Percentiles rank a stretch among this genome's conserved stretches.
Conservation (phyloP, 2,888 invertebrate genomes). For the Eretmocerus hayati region DNA sequence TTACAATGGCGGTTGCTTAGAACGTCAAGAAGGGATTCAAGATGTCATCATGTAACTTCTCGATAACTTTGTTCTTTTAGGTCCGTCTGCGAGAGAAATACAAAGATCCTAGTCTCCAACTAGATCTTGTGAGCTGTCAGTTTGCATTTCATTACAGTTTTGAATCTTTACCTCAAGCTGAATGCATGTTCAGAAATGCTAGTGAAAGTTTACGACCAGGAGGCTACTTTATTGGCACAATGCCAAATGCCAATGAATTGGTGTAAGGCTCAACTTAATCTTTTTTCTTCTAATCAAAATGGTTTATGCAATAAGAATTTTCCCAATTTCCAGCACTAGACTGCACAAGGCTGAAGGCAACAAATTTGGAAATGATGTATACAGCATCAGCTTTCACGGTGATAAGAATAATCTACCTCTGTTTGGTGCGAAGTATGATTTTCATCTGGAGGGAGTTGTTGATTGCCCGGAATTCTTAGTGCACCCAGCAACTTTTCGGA, state of each 20-base stretch:
- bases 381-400: slow-evolving; percentile 64
- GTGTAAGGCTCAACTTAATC: slow-evolving; percentile 56
- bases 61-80: slow-evolving; percentile 39
- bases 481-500: slow-evolving; percentile 78
- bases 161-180: slow-evolving; percentile 80
- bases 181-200: slow-evolving; percentile 87
- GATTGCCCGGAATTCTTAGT: slow-evolving; percentile 98
- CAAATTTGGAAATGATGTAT: slow-evolving; percentile 74
- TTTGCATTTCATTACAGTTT: slow-evolving; percentile 98
- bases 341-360: slow-evolving; percentile 54
- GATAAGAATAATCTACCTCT: slow-evolving; percentile 61
- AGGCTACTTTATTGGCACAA: slow-evolving; percentile 94
- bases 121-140: slow-evolving; percentile 93
- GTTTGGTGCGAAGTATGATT: slow-evolving; percentile 95
- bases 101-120: slow-evolving; percentile 66
- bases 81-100: slow-evolving; percentile 66
- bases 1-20: no score
- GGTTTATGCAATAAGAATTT: slow-evolving; percentile 28
- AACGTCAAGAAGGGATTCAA: no score
- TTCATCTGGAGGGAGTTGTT: slow-evolving; percentile 91
- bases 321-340: slow-evolving; percentile 45
- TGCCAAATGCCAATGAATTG: slow-evolving; percentile 89
- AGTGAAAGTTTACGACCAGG: slow-evolving; percentile 82
- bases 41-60: no score
- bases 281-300: background rate